Evolutionary conservation across 2,797 vertebrate species (phyloP), one percentile per base, ranked within the genome.

Genomic region (Lacerta bilineata): DNA sequence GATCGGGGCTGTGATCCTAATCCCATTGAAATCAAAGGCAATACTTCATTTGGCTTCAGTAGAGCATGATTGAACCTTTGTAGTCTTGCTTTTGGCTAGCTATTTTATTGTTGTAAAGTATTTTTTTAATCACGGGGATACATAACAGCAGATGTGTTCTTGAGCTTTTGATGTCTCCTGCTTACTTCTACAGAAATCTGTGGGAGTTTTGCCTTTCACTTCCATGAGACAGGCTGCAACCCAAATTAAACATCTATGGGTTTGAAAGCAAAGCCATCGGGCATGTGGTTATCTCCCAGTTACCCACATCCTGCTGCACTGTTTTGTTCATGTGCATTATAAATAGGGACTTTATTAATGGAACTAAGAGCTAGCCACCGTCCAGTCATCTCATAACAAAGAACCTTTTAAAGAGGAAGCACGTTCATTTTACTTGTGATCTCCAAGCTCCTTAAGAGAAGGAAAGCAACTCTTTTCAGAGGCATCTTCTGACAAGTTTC

Each of bases 321-420:
- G 68, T 75, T 93, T 94, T 91, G 72, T 64, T 92, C 85, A 71
- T 59, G 66, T 0, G 15, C 25, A 84, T 91, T 92, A 88, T 88
- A 93, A 94, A 92, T 94, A 87, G 82, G 10, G 59, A 87, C 33
- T 91, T 90, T 71, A 33, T 92, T 59, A 92, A 91, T 33, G 87
- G 88, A 90, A 84, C 77, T 86, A 27, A 89, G n/a, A 81, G 46
- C 84, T 84, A 82, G 71, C 41, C 77, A 84, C 50, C 92, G 69
- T 79, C 86, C 77, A 68, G 61, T 81, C 77, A 85, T 85, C 43
- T 41, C 89, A 50, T 20, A 90, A 90, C 18, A 93, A 86, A 90
- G 50, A 89, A 90, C 1, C 9, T 87, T 94, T 90, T 79, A 71
- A 90, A 91, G 68, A 83, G 76, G 50, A 92, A 90, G 25, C 41